These are phyloP conservation scores for Thermophis baileyi DNA, from an alignment of 2,113 vertebrate genomes.

Conservation along the genomic window DNA sequence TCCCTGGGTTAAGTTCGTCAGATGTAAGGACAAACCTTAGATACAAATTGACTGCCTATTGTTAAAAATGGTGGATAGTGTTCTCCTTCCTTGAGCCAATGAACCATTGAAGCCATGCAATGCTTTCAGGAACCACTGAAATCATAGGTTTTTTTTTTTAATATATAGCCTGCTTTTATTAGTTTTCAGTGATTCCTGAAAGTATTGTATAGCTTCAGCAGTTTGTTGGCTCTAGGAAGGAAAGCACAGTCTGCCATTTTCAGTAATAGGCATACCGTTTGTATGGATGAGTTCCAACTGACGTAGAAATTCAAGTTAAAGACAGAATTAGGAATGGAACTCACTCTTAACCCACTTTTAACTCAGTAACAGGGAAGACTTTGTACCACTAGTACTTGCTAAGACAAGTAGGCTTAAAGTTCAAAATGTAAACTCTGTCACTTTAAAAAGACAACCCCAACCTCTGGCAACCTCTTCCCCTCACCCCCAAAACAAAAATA, in stretches of 20 bases:
- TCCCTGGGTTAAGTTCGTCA: not conserved
- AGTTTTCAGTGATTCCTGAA: not conserved
- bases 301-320: not conserved
- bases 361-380: not conserved
- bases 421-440: not conserved
- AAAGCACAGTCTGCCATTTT: not conserved
- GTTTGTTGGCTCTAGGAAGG: not conserved
- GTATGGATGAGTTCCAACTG: not conserved
- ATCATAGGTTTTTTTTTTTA: not conserved
- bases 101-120: not conserved
- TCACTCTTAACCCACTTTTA: not conserved
- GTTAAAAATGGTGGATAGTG: not conserved
- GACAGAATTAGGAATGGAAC: not conserved
- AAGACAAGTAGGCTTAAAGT: too few species aligned
- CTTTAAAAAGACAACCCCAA: not conserved
- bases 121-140: not conserved
- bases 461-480: not conserved
- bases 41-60: not conserved
- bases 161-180: not conserved
- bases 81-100: not conserved
- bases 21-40: not conserved
- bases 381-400: not conserved
- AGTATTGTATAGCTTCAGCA: not conserved
- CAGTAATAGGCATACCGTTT: not conserved
- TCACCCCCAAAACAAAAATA: not conserved